These are phyloP conservation scores for Poecilia latipinna DNA, from an alignment of 2,113 vertebrate genomes.

Conservation along the genomic window DNA sequence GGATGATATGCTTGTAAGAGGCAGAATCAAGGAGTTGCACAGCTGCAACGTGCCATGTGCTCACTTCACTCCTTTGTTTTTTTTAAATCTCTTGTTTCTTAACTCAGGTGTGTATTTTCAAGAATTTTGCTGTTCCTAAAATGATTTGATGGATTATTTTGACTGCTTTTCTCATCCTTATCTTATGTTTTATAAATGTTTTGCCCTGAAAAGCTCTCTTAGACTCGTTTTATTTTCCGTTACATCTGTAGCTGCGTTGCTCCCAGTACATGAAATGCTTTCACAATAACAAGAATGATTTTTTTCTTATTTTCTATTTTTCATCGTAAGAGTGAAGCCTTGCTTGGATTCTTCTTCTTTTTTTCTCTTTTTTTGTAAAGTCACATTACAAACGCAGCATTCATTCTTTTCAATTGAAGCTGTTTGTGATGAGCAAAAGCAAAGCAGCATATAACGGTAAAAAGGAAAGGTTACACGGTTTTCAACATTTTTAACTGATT, in stretches of 20 bases:
- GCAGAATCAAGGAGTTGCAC: constrained; percentile 30
- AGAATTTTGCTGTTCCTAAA: constrained; percentile 25
- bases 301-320: constrained; percentile 9
- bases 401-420: background rate
- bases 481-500: too few relatives aligned
- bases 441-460: background rate
- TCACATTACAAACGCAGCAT: too few relatives aligned
- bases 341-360: background rate
- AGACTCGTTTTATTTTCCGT: constrained; percentile 3
- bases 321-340: constrained; percentile 17
- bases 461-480: too few relatives aligned
- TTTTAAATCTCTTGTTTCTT: constrained; percentile 14
- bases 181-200: constrained; percentile 43
- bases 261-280: constrained; percentile 11
- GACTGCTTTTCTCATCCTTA: constrained; percentile 25
- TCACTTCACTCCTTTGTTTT: constrained; percentile 12
- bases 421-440: background rate
- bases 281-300: constrained; percentile 23
- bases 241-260: constrained; percentile 8
- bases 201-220: constrained; percentile 27
- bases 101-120: background rate
- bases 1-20: constrained; percentile 37
- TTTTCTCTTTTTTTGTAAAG: too few relatives aligned
- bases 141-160: background rate
- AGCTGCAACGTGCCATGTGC: constrained; percentile 42